Conservation (phyloP, 2,888 invertebrate genomes). For the Stomorhina lunata region DNA sequence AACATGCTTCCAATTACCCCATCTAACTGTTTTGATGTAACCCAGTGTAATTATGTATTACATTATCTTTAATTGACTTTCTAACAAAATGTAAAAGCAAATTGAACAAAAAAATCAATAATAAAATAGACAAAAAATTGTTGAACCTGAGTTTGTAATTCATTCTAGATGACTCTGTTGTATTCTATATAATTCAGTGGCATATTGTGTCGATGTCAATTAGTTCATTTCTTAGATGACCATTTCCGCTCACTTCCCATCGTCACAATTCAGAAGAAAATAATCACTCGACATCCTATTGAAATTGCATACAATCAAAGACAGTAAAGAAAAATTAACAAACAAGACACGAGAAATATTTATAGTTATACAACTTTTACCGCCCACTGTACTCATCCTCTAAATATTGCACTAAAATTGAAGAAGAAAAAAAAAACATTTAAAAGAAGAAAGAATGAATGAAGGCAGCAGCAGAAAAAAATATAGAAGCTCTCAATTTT, state of each 20-base stretch:
- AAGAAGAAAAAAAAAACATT: slow-evolving; percentile 22
- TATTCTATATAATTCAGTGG: slow-evolving; percentile 12
- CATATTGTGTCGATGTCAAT: slow-evolving; percentile 30
- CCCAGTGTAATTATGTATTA: too few relatives aligned
- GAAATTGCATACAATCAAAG: not conserved
- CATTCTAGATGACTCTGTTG: not conserved
- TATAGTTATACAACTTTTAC: too few relatives aligned
- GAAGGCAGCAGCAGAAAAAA: not conserved
- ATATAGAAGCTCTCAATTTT: slow-evolving; percentile 28
- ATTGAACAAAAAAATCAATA: not conserved
- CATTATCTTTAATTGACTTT: slow-evolving; percentile 30
- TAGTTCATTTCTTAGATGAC: not conserved
- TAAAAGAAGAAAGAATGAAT: slow-evolving; percentile 1
- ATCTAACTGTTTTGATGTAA: too few relatives aligned
- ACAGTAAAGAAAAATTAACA: not conserved
- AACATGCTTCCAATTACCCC: too few relatives aligned
- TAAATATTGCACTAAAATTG: slow-evolving; percentile 14
- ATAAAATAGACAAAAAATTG: not conserved
- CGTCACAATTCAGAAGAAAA: not conserved
- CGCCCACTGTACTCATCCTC: slow-evolving; percentile 11
- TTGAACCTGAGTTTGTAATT: slow-evolving; percentile 22
- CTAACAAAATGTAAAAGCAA: not conserved
- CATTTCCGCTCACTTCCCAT: not conserved
- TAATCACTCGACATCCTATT: not conserved
- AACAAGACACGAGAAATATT: too few relatives aligned